Evolutionary conservation across 2,797 vertebrate genomes (phyloP).

Genomic region (Graptemys geographica): DNA sequence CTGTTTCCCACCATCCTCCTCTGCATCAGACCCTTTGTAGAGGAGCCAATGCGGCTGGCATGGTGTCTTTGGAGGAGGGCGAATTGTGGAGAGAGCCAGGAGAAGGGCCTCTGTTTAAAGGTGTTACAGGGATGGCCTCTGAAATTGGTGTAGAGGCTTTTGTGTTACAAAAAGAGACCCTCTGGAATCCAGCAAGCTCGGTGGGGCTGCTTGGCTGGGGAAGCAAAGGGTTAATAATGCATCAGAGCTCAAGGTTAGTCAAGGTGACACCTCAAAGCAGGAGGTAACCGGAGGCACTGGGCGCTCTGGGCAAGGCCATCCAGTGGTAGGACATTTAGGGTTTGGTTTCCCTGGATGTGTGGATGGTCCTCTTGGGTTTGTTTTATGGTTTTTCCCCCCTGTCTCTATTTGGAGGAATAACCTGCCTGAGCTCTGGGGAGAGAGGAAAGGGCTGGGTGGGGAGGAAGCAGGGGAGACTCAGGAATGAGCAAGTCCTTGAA

Average conservation of each 20-base stretch:
- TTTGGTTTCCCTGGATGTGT: background rate
- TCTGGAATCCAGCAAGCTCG: background rate
- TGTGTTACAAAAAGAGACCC: background rate
- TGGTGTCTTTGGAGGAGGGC: background rate
- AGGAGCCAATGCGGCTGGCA: constrained; percentile 17
- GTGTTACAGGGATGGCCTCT: background rate
- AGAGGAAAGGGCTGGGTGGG: background rate
- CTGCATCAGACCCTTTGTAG: background rate
- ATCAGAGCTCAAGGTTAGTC: constrained; percentile 92
- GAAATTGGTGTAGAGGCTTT: background rate
- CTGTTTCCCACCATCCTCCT: constrained; percentile 11
- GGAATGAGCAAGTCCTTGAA: constrained; percentile 36
- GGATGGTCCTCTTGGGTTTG: background rate
- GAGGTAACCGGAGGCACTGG: background rate
- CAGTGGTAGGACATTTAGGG: background rate
- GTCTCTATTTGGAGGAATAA: background rate
- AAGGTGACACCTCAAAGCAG: constrained; percentile 84
- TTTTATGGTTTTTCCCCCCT: background rate
- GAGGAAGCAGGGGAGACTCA: background rate
- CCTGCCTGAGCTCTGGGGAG: background rate
- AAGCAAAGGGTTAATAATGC: constrained; percentile 92
- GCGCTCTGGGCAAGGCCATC: constrained; percentile 3
- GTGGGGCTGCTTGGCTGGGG: background rate
- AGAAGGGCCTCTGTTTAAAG: constrained; percentile 52
- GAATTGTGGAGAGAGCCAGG: constrained; percentile 25